Percentiles rank a stretch among this genome's conserved stretches.
These are phyloP conservation scores for Aleadryas rufinucha DNA, from an alignment of 2,113 vertebrate species.

Conservation along the genomic window DNA sequence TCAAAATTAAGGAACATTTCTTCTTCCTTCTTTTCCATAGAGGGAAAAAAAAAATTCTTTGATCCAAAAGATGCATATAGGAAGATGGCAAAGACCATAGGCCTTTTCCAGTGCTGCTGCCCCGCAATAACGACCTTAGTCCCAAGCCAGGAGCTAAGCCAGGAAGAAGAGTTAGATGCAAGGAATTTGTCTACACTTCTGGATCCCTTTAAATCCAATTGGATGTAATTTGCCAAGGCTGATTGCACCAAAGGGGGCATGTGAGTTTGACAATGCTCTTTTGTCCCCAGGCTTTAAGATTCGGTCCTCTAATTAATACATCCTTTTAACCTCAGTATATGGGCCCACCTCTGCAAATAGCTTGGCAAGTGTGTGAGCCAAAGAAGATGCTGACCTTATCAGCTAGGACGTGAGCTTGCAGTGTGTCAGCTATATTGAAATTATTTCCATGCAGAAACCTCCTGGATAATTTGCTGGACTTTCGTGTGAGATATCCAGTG, in stretches of 20 bases:
- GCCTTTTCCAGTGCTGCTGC: neutral
- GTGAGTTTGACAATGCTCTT: neutral
- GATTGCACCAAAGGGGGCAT: neutral
- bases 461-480: neutral
- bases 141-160: neutral
- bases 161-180: neutral
- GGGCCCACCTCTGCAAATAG: slow-evolving; percentile 6
- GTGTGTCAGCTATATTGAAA: neutral
- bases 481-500: neutral
- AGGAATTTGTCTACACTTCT: neutral
- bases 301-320: neutral
- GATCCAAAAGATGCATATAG: neutral
- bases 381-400: slow-evolving; percentile 22
- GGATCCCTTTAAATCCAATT: neutral
- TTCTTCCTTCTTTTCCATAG: neutral
- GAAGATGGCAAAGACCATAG: neutral
- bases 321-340: neutral
- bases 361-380: slow-evolving; percentile 13
- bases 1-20: neutral
- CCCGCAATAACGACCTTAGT: neutral
- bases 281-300: neutral
- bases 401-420: neutral
- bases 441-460: neutral
- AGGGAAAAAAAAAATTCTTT: rapidly evolving
- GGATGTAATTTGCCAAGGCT: neutral